Conservation (phyloP, 1,140 invertebrate genomes). For the Drosophila punjabiensis region DNA sequence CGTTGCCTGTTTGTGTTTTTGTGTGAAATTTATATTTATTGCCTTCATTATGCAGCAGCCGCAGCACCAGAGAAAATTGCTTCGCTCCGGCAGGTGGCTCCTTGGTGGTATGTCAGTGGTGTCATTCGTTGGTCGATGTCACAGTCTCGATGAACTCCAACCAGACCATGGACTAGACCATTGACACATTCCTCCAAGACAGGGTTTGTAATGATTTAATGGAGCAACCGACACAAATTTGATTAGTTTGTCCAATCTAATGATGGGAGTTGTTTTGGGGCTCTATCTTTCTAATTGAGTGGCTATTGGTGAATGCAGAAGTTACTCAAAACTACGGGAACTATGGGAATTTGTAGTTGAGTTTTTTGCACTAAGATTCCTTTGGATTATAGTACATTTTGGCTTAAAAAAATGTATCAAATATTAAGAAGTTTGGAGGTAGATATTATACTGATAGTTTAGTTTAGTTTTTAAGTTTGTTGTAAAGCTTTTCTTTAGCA, state of each 20-base stretch:
- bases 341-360: not conserved
- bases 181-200: conserved; percentile 8
- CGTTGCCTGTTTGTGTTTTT: conserved; percentile 65
- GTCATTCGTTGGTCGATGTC: not conserved
- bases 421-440: not conserved
- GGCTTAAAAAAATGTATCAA: not conserved
- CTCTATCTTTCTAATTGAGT: conserved; percentile 18
- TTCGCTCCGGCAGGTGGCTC: conserved; percentile 39
- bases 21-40: conserved; percentile 85
- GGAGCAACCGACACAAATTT: conserved; percentile 51
- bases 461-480: not conserved
- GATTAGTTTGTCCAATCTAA: conserved; percentile 52
- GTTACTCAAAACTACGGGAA: not conserved
- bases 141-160: conserved; percentile 24
- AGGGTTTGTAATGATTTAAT: conserved; percentile 63
- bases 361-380: not conserved
- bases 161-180: conserved; percentile 19
- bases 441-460: rapidly evolving
- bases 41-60: conserved; percentile 81
- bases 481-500: not conserved
- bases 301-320: not conserved
- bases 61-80: conserved; percentile 56
- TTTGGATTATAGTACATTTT: not conserved
- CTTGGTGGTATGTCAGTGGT: conserved; percentile 12
- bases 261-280: conserved; percentile 28